Base-by-base conservation (phyloP, 1,140 invertebrate species). In the Scylla paramamosain region DNA sequence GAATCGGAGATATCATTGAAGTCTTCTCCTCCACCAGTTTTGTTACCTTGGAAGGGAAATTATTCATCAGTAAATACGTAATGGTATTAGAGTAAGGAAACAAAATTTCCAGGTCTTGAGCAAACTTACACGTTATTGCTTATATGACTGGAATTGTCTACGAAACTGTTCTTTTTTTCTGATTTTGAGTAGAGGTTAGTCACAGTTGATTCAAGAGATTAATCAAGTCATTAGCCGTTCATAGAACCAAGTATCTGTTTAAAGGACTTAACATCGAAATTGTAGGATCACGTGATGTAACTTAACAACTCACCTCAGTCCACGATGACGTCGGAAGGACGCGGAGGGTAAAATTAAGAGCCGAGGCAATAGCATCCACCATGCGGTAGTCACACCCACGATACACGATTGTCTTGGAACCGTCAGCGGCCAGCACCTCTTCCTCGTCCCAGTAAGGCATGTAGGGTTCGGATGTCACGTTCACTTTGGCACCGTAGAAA, bases 331-430 rank as follows among this genome's bases (percentile, higher is more conserved):
- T 93, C 14, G 83, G 92, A 48, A 93, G n/a, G 25, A 93, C 83
- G 3, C 29, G n/a, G 29, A 93, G 31, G 29, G 92, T 93, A 48
- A 93, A 93, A 45, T 93, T 93, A 25, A 93, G 92, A 8, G 83
- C 45, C 20, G 84, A n/a, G 25, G 92, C 92, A 32, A 87, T 59
- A 48, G 83, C 67, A 6, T 84, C 92, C 45, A 93, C 45, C 10
- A 93, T 25, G n/a, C 46, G 29, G 83, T 86, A 93, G 83, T 93
- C 92, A 0, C 25, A 86, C 3, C 92, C 92, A 12, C 45, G 45
- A 84, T 93, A 93, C 28, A 25, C n/a, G 25, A 31, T 87, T 14
- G 67, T n/a, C 1, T 28, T 25, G 1, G 92, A 39, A n/a, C 39
- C 82, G 28, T 29, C 20, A 16, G 45, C 20, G 0, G 82, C 83